Evolutionary conservation across 2,113 vertebrate species (phyloP).

Genomic region (Empidonax alnorum): DNA sequence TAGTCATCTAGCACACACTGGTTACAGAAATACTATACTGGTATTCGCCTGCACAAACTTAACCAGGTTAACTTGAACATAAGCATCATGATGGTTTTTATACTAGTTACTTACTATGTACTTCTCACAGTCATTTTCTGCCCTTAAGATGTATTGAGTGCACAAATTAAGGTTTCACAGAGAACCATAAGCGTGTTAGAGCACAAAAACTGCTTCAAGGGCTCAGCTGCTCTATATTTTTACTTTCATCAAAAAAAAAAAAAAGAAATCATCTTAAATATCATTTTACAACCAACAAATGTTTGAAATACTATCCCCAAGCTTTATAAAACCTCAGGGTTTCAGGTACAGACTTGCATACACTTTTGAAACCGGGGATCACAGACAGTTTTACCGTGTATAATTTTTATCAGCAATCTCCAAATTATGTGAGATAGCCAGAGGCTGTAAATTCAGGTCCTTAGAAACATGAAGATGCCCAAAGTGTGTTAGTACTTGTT

Average conservation of each 20-base stretch:
- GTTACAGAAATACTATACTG: background rate
- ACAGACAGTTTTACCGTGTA: background rate
- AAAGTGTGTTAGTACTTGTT: background rate
- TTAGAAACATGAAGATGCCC: background rate
- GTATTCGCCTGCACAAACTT: background rate
- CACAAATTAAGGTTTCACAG: background rate
- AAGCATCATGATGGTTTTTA: background rate
- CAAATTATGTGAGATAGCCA: background rate
- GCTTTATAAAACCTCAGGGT: background rate
- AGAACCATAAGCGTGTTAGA: background rate
- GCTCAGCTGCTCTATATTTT: background rate
- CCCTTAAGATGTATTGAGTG: background rate
- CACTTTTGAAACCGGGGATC: background rate
- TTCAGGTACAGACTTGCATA: background rate
- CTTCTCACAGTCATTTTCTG: background rate
- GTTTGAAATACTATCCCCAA: background rate
- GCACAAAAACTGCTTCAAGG: background rate
- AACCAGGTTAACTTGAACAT: background rate
- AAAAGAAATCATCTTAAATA: background rate
- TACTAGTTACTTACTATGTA: background rate
- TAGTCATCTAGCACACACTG: background rate
- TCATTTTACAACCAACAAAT: background rate
- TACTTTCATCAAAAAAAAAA: constrained; percentile 7
- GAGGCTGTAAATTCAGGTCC: background rate
- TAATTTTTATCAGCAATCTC: background rate